Percentiles rank a stretch among this genome's conserved stretches.
These are phyloP conservation scores for Pseudoatta argentina DNA, from an alignment of 1,140 invertebrate genomes.

Conservation along the genomic window DNA sequence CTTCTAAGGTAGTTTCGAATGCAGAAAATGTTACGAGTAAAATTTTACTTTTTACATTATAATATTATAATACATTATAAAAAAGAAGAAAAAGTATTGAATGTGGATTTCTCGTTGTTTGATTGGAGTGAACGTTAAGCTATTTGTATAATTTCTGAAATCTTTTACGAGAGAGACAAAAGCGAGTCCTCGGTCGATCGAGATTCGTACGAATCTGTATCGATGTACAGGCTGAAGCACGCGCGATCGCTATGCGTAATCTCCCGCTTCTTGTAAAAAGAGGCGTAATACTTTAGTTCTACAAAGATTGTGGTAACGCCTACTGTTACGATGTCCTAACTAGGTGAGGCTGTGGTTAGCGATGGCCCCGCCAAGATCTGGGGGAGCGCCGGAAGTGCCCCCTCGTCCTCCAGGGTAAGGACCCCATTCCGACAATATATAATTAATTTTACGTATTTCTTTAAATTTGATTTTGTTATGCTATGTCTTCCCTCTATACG, in stretches of 20 bases:
- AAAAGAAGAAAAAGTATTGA: background rate
- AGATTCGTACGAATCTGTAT: background rate
- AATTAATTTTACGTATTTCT: slow-evolving; percentile 59
- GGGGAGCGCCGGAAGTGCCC: slow-evolving; percentile 86
- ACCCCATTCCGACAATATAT: slow-evolving; percentile 85
- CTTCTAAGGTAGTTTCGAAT: background rate
- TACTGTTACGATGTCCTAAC: slow-evolving; percentile 84
- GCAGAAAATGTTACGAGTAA: background rate
- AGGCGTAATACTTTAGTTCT: slow-evolving; percentile 73
- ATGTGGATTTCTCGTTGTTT: background rate
- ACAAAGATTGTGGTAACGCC: slow-evolving; percentile 78
- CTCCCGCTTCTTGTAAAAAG: slow-evolving; percentile 70
- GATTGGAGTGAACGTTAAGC: background rate
- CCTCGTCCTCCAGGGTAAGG: slow-evolving; percentile 89
- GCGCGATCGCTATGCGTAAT: slow-evolving; percentile 39
- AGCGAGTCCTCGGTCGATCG: background rate
- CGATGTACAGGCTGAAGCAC: slow-evolving; percentile 24
- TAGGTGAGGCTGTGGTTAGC: slow-evolving; percentile 87
- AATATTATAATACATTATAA: background rate
- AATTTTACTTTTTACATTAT: background rate
- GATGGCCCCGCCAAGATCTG: slow-evolving; percentile 87
- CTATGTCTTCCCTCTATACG: slow-evolving; percentile 84
- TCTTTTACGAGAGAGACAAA: background rate
- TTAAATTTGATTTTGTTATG: slow-evolving; percentile 83
- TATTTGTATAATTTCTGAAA: background rate